Evolutionary conservation across 1,140 invertebrate genomes (phyloP), one percentile per base, ranked within the genome.

Genomic region (Spodoptera litura): DNA sequence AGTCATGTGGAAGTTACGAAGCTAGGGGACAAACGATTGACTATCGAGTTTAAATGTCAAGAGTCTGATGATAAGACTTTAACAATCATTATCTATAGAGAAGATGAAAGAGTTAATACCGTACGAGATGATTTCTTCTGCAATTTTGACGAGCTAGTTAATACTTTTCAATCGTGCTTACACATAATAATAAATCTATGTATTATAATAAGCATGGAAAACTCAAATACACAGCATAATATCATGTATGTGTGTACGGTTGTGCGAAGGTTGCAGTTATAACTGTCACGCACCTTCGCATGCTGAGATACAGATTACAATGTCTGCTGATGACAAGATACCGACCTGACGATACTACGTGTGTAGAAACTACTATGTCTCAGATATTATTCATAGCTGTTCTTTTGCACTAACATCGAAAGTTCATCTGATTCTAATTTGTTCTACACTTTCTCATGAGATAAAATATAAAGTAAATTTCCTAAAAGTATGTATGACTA

Each of bases 1-100:
- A 87, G 82, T 91, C 85, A 85, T 87, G 78, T 78, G 87, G 83
- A 85, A 31, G 31, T 31, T 31, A 31, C 31, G 3, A 31, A 83
- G 83, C 83, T 87, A 85, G 84, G 86, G 87, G 87, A 86, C 59
- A 72, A 72, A 15, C 64, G 56, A 66, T 53, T 75, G 15, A 66
- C 20, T 13, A 31, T 31, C 52, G 20, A 15, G 44, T 68, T 52
- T 68, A 27, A 68, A 52, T 25, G 20, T n/a, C 25, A n/a, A 31
- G 11, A 49, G 62, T 20, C 20, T 20, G 52, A 78, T 20, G 10
- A 71, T 73, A 70, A 38, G 2, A 56, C 15, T 59, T 56, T 11
- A 20, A 20, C 20, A 11, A 49, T 44, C 10, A 10, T 31, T 12
- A 35, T 27, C 27, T 13, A 35, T 27, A 5, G 25, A 31, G n/a